Conservation (phyloP, 2,113 vertebrate species). For the Alethe castanea region DNA sequence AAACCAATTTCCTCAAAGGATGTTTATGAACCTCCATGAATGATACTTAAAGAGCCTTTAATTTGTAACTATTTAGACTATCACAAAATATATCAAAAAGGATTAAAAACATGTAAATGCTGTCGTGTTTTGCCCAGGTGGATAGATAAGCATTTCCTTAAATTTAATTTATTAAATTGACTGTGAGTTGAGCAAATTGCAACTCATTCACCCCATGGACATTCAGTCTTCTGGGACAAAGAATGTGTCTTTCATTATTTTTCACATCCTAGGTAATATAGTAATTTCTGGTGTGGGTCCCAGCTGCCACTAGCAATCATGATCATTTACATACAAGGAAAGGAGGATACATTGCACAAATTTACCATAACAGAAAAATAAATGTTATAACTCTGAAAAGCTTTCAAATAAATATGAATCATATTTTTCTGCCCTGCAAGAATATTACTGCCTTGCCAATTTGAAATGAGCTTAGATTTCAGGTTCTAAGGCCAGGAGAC, state of each 20-base stretch:
- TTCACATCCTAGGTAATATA: background rate
- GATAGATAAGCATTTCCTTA: background rate
- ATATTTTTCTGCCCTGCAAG: background rate
- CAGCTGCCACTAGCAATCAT: background rate
- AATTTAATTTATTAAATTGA: background rate
- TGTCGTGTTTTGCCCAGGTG: background rate
- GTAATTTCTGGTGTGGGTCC: background rate
- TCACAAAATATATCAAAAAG: background rate
- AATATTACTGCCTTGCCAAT: background rate
- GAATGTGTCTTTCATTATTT: background rate
- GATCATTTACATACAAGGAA: rapidly evolving
- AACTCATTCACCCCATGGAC: background rate
- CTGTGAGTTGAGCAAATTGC: background rate
- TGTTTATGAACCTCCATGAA: background rate
- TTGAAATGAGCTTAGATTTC: background rate
- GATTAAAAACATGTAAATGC: background rate
- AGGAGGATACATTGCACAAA: background rate
- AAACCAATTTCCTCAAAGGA: background rate
- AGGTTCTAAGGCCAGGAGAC: background rate
- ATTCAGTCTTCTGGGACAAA: background rate
- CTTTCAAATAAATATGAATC: background rate
- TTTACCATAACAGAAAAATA: background rate
- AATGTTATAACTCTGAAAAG: background rate
- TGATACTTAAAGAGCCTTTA: background rate
- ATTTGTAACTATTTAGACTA: background rate